phyloP scores from a whole-genome alignment of 2,888 invertebrate species.

The Pristionchus mayeri region DNA sequence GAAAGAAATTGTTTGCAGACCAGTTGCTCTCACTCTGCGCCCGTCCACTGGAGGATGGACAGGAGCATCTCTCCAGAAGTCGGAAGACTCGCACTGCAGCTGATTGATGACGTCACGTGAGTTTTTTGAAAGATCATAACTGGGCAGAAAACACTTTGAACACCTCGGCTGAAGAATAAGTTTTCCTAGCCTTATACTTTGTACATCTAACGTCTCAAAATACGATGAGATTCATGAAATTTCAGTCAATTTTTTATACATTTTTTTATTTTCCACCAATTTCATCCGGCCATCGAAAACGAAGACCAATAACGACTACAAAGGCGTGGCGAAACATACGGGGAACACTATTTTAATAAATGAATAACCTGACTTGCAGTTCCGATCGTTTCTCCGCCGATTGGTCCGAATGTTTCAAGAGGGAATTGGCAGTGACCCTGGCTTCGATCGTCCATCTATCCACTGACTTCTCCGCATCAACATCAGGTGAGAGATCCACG shows the following conservation, averaged over 20 bases:
- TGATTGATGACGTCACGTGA: slow-evolving; percentile 56
- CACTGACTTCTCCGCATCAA: slow-evolving; percentile 28
- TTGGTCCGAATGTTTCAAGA: slow-evolving; percentile 59
- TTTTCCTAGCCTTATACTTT: too few relatives aligned
- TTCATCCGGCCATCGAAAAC: too few relatives aligned
- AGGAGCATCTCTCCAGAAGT: slow-evolving; percentile 63
- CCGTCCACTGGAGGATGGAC: slow-evolving; percentile 69
- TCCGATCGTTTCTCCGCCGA: slow-evolving; percentile 60
- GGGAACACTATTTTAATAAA: not conserved
- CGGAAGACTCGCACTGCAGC: slow-evolving; percentile 54
- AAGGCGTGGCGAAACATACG: too few relatives aligned
- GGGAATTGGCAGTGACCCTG: not conserved
- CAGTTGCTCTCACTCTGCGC: slow-evolving; percentile 63
- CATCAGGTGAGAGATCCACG: too few relatives aligned
- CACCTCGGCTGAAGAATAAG: too few relatives aligned
- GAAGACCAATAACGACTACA: too few relatives aligned
- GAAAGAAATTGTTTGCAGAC: slow-evolving; percentile 57
- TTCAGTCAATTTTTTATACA: not conserved
- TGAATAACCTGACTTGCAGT: slow-evolving; percentile 51
- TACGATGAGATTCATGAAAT: not conserved
- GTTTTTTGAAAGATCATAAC: not conserved
- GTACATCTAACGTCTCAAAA: too few relatives aligned
- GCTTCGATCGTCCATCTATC: slow-evolving; percentile 44
- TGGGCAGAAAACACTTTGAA: too few relatives aligned
- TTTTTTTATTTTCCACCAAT: not conserved